Percentiles rank a stretch among this genome's conserved stretches.
Evolutionary conservation across 2,113 vertebrate species (phyloP).

Genomic region (Toxotes jaculatrix): DNA sequence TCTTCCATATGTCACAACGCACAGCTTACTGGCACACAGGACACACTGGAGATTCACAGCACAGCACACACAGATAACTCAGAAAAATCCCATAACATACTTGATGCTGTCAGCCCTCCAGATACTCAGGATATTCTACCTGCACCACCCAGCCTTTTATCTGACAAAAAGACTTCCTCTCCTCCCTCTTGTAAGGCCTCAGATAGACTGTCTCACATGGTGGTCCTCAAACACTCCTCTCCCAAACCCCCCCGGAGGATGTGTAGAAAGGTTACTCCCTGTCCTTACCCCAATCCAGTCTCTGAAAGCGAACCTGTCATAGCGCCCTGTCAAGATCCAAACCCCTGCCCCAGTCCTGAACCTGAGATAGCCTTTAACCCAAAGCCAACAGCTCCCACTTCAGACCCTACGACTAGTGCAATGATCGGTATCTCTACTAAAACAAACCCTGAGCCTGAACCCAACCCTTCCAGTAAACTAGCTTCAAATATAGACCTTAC

Average conservation of each 20-base stretch:
- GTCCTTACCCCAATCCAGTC: slow-evolving; percentile 22
- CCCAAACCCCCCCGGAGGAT: slow-evolving; percentile 86
- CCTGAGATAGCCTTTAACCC: slow-evolving; percentile 31
- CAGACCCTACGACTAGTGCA: slow-evolving; percentile 14
- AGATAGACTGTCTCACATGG: slow-evolving; percentile 83
- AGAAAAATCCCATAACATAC: slow-evolving; percentile 58
- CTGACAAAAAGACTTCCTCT: slow-evolving; percentile 78
- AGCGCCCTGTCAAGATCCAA: slow-evolving; percentile 34
- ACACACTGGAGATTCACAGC: slow-evolving; percentile 58
- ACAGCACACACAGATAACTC: slow-evolving; percentile 48
- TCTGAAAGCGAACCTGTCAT: slow-evolving; percentile 52
- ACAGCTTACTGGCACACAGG: slow-evolving; percentile 34
- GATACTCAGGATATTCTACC: slow-evolving; percentile 75
- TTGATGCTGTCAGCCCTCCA: slow-evolving; percentile 48
- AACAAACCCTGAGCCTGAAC: slow-evolving; percentile 29
- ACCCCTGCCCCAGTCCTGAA: slow-evolving; percentile 40
- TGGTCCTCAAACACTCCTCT: slow-evolving; percentile 85
- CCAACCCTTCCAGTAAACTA: slow-evolving; percentile 24
- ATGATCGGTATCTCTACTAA: background rate
- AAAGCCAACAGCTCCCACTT: slow-evolving; percentile 22
- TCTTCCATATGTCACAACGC: slow-evolving; percentile 53
- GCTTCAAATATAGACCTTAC: slow-evolving; percentile 37
- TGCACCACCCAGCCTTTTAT: slow-evolving; percentile 71
- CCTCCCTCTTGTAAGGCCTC: slow-evolving; percentile 77
- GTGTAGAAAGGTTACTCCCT: slow-evolving; percentile 79